Percentiles rank a stretch among this genome's conserved stretches.
Evolutionary conservation across 2,888 invertebrate species (phyloP).

Genomic region (Apotomis betuletana): DNA sequence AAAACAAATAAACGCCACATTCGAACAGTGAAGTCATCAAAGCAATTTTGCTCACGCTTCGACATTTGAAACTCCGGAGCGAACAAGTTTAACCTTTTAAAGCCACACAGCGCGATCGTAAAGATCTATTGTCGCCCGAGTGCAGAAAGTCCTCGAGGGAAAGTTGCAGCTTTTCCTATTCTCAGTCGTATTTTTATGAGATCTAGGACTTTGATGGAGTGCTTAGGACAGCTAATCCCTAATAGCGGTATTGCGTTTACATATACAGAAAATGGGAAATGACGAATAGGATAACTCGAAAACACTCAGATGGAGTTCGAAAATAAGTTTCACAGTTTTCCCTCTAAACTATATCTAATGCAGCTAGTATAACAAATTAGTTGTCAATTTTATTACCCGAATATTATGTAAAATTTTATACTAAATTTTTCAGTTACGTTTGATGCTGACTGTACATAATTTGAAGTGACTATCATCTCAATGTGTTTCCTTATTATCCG

Average conservation of each 20-base stretch:
- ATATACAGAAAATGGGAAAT: background rate
- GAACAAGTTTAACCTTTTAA: slow-evolving; percentile 30
- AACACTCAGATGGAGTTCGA: too few species aligned
- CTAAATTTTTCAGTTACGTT: too few species aligned
- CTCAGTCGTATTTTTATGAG: slow-evolving; percentile 5
- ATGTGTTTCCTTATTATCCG: too few species aligned
- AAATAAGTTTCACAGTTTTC: too few species aligned
- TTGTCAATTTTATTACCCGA: too few species aligned
- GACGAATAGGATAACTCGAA: too few species aligned
- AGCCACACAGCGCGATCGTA: slow-evolving; percentile 11
- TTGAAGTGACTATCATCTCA: too few species aligned
- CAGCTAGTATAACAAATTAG: too few species aligned
- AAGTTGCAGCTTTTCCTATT: slow-evolving; percentile 28
- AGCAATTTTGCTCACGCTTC: slow-evolving; percentile 1
- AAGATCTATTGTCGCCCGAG: slow-evolving; percentile 27
- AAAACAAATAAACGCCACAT: background rate
- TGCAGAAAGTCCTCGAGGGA: slow-evolving; percentile 19
- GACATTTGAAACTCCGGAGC: slow-evolving; percentile 12
- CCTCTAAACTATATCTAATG: too few species aligned
- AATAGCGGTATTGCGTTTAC: background rate
- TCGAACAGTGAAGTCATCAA: slow-evolving; percentile 5
- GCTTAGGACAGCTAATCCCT: background rate
- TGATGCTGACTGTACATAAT: too few species aligned
- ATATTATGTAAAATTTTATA: too few species aligned
- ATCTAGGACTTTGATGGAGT: background rate